Percentiles rank a stretch among this genome's conserved stretches.
Evolutionary conservation across 2,888 invertebrate species (phyloP).

Genomic region (Tipula confusa): DNA sequence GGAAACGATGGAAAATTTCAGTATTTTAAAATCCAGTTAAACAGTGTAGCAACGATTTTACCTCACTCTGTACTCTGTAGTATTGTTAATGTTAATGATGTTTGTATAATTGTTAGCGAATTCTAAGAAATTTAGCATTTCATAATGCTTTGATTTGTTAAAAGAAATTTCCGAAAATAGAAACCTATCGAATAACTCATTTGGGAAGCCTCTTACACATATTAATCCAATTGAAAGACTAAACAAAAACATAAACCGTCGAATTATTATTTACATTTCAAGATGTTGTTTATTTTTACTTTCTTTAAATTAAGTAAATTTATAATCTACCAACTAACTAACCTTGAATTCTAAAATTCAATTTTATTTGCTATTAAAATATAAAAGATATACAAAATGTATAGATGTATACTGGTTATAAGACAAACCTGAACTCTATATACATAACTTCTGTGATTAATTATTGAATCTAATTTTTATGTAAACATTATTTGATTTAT

Average conservation of each 20-base stretch:
- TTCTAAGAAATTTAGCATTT: too few relatives aligned
- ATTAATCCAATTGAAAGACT: not conserved
- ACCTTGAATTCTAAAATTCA: not conserved
- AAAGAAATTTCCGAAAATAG: not conserved
- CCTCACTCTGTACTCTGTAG: too few relatives aligned
- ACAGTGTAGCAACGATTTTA: too few relatives aligned
- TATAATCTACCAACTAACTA: not conserved
- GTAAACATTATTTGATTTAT: not conserved
- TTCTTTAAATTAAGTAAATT: slow-evolving; percentile 3
- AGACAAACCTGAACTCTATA: not conserved
- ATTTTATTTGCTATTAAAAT: not conserved
- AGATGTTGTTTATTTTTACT: not conserved
- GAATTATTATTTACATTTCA: not conserved
- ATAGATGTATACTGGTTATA: too few relatives aligned
- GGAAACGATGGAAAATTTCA: too few relatives aligned
- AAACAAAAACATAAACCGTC: not conserved
- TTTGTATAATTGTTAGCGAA: too few relatives aligned
- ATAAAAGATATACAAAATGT: too few relatives aligned
- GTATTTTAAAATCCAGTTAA: too few relatives aligned
- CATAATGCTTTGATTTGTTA: not conserved
- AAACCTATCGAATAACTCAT: not conserved
- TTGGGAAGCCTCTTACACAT: not conserved
- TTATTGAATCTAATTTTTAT: not conserved
- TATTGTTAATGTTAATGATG: too few relatives aligned
- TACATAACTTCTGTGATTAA: not conserved